Percentiles rank a stretch among this genome's conserved stretches.
phyloP scores from a whole-genome alignment of 1,140 invertebrate species.

The Cotesia chilonis region DNA sequence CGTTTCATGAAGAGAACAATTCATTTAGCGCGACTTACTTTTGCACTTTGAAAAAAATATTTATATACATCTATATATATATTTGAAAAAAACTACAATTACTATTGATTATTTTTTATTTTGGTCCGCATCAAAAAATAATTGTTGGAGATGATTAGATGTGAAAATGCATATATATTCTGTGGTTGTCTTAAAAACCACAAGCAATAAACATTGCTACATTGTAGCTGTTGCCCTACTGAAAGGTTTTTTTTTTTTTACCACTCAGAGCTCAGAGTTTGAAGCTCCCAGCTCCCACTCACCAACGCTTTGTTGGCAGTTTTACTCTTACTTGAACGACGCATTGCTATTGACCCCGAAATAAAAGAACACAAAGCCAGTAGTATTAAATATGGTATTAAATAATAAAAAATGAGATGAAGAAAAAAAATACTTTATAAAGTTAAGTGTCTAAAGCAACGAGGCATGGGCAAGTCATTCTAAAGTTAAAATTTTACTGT shows the following conservation, averaged over 20 bases:
- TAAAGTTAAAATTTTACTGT: neutral
- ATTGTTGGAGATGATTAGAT: neutral
- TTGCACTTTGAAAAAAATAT: neutral
- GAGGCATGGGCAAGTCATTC: neutral
- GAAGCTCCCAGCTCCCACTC: neutral
- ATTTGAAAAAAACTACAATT: no score
- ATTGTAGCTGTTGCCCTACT: neutral
- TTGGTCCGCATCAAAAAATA: neutral
- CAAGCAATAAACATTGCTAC: constrained; percentile 2
- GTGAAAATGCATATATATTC: neutral
- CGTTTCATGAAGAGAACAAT: neutral
- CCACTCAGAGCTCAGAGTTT: neutral
- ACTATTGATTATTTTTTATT: neutral
- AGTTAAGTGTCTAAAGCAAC: neutral
- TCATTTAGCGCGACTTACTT: constrained; percentile 1
- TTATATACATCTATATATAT: no score
- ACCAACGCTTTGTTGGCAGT: neutral
- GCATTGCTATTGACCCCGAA: constrained; percentile 39
- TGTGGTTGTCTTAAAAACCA: neutral
- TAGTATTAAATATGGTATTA: neutral
- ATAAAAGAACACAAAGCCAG: constrained; percentile 22
- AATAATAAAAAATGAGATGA: constrained; percentile 26
- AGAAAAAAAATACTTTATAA: constrained; percentile 10
- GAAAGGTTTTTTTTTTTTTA: neutral
- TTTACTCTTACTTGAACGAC: neutral